phyloP scores from a whole-genome alignment of 2,888 invertebrate species.

The Penaeus monodon region DNA sequence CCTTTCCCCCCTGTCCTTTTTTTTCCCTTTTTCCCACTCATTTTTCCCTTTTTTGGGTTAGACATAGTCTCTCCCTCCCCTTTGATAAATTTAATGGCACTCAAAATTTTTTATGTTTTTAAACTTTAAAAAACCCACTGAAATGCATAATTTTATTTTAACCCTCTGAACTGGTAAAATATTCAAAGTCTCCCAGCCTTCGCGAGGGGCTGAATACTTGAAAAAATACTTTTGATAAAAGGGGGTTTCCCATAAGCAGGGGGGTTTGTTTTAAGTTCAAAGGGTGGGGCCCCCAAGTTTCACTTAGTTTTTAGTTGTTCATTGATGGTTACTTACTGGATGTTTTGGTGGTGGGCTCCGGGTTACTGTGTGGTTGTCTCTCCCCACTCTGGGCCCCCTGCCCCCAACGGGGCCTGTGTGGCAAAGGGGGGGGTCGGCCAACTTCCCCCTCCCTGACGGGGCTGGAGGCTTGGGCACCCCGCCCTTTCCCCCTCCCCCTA shows the following conservation, averaged over 20 bases:
- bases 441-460: constrained; percentile 22
- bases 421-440: constrained; percentile 28
- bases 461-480: constrained; percentile 35
- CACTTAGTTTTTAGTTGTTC: constrained; percentile 12
- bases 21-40: neutral
- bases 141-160: neutral
- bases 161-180: no score
- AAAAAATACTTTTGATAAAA: no score
- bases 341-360: constrained; percentile 13
- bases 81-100: neutral
- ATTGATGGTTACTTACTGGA: neutral
- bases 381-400: constrained; percentile 53
- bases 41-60: neutral
- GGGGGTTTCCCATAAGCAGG: no score
- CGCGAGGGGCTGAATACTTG: no score
- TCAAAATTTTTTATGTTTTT: neutral
- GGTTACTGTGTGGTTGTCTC: constrained; percentile 59
- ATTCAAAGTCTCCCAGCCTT: no score
- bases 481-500: constrained; percentile 53
- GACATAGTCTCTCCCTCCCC: constrained; percentile 1
- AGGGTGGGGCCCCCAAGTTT: no score
- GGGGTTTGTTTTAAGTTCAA: no score
- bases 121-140: no score
- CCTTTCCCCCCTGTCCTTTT: neutral
- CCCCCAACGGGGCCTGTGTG: constrained; percentile 53